These are phyloP conservation scores for Sinonovacula constricta DNA, from an alignment of 1,140 invertebrate species.

Conservation along the genomic window DNA sequence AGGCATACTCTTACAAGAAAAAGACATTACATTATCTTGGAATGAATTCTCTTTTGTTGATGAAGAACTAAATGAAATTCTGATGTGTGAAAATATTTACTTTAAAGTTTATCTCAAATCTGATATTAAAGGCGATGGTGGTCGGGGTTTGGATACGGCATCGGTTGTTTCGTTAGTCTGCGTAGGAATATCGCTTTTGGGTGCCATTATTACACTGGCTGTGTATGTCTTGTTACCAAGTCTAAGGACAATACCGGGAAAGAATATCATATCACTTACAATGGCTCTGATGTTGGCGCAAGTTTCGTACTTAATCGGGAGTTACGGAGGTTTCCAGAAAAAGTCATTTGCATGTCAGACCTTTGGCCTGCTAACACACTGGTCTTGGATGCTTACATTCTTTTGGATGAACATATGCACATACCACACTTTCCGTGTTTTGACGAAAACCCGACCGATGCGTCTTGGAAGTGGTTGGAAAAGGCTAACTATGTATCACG, in stretches of 20 bases:
- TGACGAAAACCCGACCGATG: neutral
- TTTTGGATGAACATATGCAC: constrained; percentile 33
- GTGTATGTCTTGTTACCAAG: neutral
- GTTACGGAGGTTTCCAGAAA: neutral
- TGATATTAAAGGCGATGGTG: neutral
- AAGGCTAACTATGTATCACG: neutral
- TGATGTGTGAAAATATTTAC: neutral
- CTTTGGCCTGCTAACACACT: constrained; percentile 1
- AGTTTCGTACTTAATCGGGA: neutral
- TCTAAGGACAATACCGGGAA: constrained; percentile 12
- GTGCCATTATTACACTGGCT: constrained; percentile 3
- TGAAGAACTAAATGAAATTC: neutral
- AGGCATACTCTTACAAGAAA: neutral
- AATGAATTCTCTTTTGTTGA: too few relatives aligned
- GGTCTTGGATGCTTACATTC: constrained; percentile 5
- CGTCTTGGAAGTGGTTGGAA: neutral
- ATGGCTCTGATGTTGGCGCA: neutral
- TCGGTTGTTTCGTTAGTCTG: constrained; percentile 3
- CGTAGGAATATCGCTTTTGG: neutral
- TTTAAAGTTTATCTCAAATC: neutral
- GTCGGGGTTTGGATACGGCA: neutral
- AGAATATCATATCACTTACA: constrained; percentile 6
- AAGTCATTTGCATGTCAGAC: neutral
- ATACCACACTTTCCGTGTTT: constrained; percentile 6
- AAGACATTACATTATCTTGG: neutral